Evolutionary conservation across 2,113 vertebrate genomes (phyloP), one percentile per base, ranked within the genome.

Genomic region (Pelvicachromis taeniatus): DNA sequence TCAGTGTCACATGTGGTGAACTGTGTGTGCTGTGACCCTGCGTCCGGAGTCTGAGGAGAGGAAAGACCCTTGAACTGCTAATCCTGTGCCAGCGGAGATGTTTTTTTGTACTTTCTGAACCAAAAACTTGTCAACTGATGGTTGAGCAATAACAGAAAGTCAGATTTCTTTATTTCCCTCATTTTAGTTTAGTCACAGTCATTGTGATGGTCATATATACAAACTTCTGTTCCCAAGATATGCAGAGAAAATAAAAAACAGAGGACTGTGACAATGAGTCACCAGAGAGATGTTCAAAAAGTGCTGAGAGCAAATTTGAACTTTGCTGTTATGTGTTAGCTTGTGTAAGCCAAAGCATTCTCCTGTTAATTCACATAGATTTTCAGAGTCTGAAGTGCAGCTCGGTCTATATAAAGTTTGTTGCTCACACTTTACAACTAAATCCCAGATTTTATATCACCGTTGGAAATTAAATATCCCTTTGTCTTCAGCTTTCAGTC

Each of bases 101-200:
- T 55, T 87, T 38, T 84, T 86, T 79, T 81, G 23, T 2, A 2
- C 84, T 86, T 26, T 80, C 5, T 9, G 33, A 86, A 87, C 84
- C 90, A 91, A 83, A 88, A 91, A 53, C 70, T 77, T 90, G 91
- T 94, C 92, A 94, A 65, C 56, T 35, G 29, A 89, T 85, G 73
- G 77, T 35, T 29, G 85, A 88, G 85, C 65, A 82, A 87, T 80
- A 89, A 84, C 86, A 94, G 80, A 91, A 33, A 89, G 53, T 78
- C 56, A 7, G 86, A 88, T 86, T 31, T 73, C 11, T 38, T 45
- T n/a, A 4, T 77, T 1, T 17, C 45, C 42, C 31, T 70, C 48
- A 54, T 91, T 87, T 88, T 14, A 80, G 56, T 87, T 81, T 84
- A 85, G 55, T 90, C 73, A 78, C 83, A 54, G 55, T 54, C 9